Base-by-base conservation (phyloP, 2,888 invertebrate species). In the Dysmachus trigonus region DNA sequence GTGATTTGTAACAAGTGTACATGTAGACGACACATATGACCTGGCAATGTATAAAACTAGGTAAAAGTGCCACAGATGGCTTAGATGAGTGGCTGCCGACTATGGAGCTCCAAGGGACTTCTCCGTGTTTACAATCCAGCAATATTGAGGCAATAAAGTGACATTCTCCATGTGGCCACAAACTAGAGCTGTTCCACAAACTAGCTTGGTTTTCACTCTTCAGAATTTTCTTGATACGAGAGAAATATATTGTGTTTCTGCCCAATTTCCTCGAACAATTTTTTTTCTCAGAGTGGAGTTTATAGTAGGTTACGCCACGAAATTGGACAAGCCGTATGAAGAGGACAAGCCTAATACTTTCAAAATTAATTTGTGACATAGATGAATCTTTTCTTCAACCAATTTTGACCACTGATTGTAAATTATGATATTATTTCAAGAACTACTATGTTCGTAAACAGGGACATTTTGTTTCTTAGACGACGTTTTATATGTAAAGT, bases 41-140 rank as follows among this genome's bases (percentile, higher is more conserved):
- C 73, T 5, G 33, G 73, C 13, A 33, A 33, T 73, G 73, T 27
- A 31, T 73, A 31, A 27, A 73, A 73, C 31, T 73, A 73, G 73
- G 33, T 73, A 73, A 73, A 4, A 73, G 73, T 33, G n/a, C 4
- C 73, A 33, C 33, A 77, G 8, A 38, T 22, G 76, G n/a, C 7
- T 35, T 18, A 33, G 76, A 35, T 76, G 38, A 22, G 18, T 76
- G 33, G n/a, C 35, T 76, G 8, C 18, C 6, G 38, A 76, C 22
- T 33, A 76, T 4, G 35, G 33, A 51, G 47, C 51, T 15, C 47
- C 79, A 13, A 15, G 27, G 79, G 15, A 27, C 79, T 41, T n/a
- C 51, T 79, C 79, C 31, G 22, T 31, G 18, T 86, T 86, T 86
- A 86, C 81, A 79, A 79, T 86, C 53, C 86, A 41, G 86, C 86